Conservation (phyloP, 1,140 invertebrate genomes). For the Olivierus martensii region DNA sequence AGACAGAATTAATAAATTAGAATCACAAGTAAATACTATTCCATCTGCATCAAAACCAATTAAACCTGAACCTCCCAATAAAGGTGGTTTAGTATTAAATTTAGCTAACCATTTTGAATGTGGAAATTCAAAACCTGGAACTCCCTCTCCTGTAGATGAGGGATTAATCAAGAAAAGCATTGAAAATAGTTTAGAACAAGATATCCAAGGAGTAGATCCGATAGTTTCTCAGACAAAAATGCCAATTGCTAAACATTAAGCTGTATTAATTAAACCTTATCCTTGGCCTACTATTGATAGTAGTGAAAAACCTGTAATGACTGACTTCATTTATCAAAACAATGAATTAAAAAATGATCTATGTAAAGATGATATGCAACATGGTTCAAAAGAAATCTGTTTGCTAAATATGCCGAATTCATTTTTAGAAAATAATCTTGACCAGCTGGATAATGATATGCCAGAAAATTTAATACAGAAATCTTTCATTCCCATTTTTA, state of each 20-base stretch:
- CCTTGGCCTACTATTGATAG: constrained; percentile 42
- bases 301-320: too few relatives aligned
- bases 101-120: constrained; percentile 43
- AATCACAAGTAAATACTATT: constrained; percentile 32
- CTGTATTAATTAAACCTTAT: constrained; percentile 39
- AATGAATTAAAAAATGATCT: too few relatives aligned
- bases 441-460: too few relatives aligned
- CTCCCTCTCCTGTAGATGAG: constrained; percentile 19
- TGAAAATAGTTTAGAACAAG: constrained; percentile 6
- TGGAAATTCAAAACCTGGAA: constrained; percentile 29
- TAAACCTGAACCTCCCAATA: constrained; percentile 26
- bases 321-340: too few relatives aligned
- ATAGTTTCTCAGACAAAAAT: constrained; percentile 19
- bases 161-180: constrained; percentile 23
- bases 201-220: constrained; percentile 17
- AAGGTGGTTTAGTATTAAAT: constrained; percentile 46
- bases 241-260: constrained; percentile 22
- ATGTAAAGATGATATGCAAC: too few relatives aligned
- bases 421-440: too few relatives aligned
- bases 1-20: constrained; percentile 48
- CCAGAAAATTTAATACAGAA: too few relatives aligned
- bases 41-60: constrained; percentile 4
- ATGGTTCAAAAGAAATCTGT: too few relatives aligned
- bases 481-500: too few relatives aligned
- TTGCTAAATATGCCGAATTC: too few relatives aligned